These are phyloP conservation scores for Pogonophryne albipinna DNA, from an alignment of 2,797 vertebrate species.

Conservation along the genomic window DNA sequence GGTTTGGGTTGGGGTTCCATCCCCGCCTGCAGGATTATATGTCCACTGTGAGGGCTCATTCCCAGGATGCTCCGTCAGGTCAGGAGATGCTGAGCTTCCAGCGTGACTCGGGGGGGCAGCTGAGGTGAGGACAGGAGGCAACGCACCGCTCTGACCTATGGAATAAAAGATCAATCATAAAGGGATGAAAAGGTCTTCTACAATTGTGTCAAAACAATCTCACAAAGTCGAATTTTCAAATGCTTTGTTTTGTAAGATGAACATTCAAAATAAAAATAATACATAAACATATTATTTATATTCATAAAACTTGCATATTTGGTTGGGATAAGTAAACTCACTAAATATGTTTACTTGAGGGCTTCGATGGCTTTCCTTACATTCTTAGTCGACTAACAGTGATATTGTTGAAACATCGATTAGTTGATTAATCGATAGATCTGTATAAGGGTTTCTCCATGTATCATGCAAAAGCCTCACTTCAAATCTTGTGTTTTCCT, in stretches of 20 bases:
- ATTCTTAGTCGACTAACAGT: too few species aligned
- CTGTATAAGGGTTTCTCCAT: too few species aligned
- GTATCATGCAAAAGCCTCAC: too few species aligned
- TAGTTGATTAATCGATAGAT: too few species aligned
- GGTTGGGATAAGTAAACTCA: too few species aligned
- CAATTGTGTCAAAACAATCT: not conserved
- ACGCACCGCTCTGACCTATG: slow-evolving; percentile 65
- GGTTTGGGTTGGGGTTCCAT: slow-evolving; percentile 29
- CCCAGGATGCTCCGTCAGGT: slow-evolving; percentile 40
- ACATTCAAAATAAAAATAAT: not conserved
- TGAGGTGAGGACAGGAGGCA: slow-evolving; percentile 32
- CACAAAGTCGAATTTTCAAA: not conserved
- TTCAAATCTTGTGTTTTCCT: too few species aligned
- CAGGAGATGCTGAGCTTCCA: slow-evolving; percentile 30
- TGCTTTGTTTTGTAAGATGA: not conserved
- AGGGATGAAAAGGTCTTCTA: not conserved
- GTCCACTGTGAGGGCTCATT: slow-evolving; percentile 27
- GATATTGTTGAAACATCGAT: too few species aligned
- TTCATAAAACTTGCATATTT: too few species aligned
- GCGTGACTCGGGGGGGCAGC: slow-evolving; percentile 17
- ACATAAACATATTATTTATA: too few species aligned
- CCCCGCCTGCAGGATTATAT: slow-evolving; percentile 25
- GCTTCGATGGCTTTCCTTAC: too few species aligned
- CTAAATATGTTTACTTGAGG: too few species aligned
- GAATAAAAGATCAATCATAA: slow-evolving; percentile 2